Conservation (phyloP, 2,797 vertebrate genomes). For the Melanotaenia nigrans region DNA sequence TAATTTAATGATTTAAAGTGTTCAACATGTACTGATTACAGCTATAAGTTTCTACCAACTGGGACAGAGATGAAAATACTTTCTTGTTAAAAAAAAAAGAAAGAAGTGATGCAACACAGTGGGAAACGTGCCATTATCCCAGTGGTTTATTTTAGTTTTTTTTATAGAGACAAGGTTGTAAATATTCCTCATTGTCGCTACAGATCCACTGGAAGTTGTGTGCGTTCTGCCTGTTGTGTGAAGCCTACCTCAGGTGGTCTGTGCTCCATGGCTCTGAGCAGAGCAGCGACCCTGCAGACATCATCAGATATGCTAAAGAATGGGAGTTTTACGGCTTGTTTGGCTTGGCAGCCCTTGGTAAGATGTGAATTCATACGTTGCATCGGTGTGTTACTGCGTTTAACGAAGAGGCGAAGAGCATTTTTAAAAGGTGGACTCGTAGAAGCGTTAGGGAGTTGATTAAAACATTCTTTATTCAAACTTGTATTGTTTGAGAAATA, state of each 20-base stretch:
- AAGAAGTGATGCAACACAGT: not conserved
- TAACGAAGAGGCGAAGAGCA: not conserved
- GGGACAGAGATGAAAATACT: too few relatives aligned
- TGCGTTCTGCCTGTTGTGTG: conserved; percentile 94
- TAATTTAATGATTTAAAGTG: not conserved
- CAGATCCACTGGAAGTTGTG: conserved; percentile 97
- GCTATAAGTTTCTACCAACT: too few relatives aligned
- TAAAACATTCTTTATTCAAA: not conserved
- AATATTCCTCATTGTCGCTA: not conserved
- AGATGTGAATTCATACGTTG: conserved; percentile 20
- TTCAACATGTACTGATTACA: not conserved
- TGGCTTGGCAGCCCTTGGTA: conserved; percentile 91
- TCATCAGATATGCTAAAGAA: conserved; percentile 96
- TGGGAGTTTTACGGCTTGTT: conserved; percentile 98
- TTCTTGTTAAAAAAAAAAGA: not conserved
- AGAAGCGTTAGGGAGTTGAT: not conserved
- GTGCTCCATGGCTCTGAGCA: conserved; percentile 88
- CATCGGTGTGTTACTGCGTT: not conserved
- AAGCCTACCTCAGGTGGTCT: conserved; percentile 95
- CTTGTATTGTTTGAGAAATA: not conserved
- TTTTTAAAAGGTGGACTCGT: not conserved
- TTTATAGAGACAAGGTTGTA: not conserved
- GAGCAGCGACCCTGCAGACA: conserved; percentile 89
- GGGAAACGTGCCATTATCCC: not conserved
- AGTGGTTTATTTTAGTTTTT: not conserved